Percentiles rank a stretch among this genome's conserved stretches.
These are phyloP conservation scores for Ctenodactylus gundi DNA, from an alignment of 2,113 vertebrate species.

Conservation along the genomic window DNA sequence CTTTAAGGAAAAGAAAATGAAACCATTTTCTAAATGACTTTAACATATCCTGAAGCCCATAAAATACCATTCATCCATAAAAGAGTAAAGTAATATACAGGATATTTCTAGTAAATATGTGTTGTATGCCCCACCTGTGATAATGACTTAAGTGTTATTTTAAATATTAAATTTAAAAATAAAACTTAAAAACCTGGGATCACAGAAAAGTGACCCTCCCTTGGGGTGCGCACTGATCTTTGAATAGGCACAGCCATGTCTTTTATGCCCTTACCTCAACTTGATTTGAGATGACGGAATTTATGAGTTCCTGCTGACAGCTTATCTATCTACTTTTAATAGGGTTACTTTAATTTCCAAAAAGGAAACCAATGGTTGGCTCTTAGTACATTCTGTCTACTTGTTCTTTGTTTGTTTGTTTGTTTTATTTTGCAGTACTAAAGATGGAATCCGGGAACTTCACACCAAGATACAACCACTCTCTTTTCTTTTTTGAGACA, in stretches of 20 bases:
- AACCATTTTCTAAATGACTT: slow-evolving; percentile 59
- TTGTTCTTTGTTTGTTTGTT: no score
- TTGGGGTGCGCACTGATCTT: background rate
- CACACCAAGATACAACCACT: no score
- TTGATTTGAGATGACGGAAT: background rate
- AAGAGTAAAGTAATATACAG: slow-evolving; percentile 35
- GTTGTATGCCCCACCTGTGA: slow-evolving; percentile 34
- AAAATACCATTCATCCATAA: slow-evolving; percentile 46
- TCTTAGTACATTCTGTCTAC: background rate
- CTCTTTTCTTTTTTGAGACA: no score
- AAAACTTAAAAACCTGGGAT: background rate
- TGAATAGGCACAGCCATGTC: background rate
- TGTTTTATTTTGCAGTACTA: no score
- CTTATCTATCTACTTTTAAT: background rate
- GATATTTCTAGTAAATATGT: slow-evolving; percentile 44
- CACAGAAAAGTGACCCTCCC: background rate
- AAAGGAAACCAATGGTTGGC: background rate
- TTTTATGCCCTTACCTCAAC: background rate
- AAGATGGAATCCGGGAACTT: no score
- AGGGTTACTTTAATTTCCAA: background rate
- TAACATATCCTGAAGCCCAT: slow-evolving; percentile 39
- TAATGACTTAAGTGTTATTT: slow-evolving; percentile 23
- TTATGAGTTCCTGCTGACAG: background rate
- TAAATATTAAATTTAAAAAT: slow-evolving; percentile 58
- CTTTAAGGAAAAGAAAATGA: slow-evolving; percentile 39